Conservation (phyloP, 2,797 vertebrate genomes). For the Synaphobranchus kaupii region DNA sequence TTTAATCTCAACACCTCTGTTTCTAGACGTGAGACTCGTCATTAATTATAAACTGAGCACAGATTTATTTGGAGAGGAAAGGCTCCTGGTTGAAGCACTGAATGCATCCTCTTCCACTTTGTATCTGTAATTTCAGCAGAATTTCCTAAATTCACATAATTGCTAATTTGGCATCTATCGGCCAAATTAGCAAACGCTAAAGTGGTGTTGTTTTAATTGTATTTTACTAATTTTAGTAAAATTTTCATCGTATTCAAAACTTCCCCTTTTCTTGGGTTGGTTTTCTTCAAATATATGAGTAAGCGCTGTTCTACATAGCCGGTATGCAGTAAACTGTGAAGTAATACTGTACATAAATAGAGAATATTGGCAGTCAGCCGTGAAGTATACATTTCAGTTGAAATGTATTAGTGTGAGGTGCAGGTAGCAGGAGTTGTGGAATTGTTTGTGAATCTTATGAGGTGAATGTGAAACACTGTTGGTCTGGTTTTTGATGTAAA, state of each 20-base stretch:
- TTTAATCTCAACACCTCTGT: neutral
- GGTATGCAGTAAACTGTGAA: slow-evolving; percentile 54
- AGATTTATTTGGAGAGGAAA: neutral
- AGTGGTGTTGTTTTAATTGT: neutral
- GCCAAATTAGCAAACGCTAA: neutral
- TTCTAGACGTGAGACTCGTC: neutral
- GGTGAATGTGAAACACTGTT: slow-evolving; percentile 11
- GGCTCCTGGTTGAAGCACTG: neutral
- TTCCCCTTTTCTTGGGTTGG: slow-evolving; percentile 53
- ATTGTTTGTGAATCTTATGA: neutral
- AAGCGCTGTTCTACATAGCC: slow-evolving; percentile 59
- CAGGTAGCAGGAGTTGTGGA: too few relatives aligned
- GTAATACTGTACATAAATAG: slow-evolving; percentile 29
- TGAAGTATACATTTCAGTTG: slow-evolving; percentile 1
- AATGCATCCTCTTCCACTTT: neutral
- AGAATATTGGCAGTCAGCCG: slow-evolving; percentile 7
- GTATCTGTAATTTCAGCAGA: neutral
- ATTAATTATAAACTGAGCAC: neutral
- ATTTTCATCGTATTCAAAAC: neutral
- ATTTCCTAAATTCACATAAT: neutral
- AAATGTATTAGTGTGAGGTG: slow-evolving; percentile 4
- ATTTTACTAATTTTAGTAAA: neutral
- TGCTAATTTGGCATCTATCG: too few relatives aligned
- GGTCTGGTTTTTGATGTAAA: neutral
- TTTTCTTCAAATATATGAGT: slow-evolving; percentile 71